Base-by-base conservation (phyloP, 2,888 invertebrate species). In the Celastrina argiolus region DNA sequence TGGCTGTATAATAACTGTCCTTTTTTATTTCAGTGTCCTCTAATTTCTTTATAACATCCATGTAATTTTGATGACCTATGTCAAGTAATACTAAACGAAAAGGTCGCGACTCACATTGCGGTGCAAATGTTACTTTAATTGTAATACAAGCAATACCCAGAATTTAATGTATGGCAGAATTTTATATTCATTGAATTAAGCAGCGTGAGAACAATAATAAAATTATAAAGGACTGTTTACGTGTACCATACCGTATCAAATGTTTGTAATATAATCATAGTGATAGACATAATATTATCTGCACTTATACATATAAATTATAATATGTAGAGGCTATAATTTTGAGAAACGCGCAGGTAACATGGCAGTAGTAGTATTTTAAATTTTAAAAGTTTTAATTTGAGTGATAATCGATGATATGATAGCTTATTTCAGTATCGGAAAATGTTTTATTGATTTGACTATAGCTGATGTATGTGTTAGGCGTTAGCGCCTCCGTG, bases 141-240 rank as follows among this genome's bases (percentile, higher is more conserved):
- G 36, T 36, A 61, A 22, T 22, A n/a, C n/a, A 39, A 61, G 39
- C 39, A 34, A 18, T 59, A 59, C 28, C 16, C 59, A 31, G 59
- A 59, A 59, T 59, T 26, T 61, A 61, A 61, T 39, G 36, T 61
- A 18, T 39, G 61, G 12, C 61, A 12, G 12, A 14, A 61, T 39
- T 61, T 34, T 16, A 59, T 59, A 59, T 34, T 61, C 39, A 61
- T 39, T 61, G 22, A 39, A 8, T 61, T 26, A 22, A 61, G 34
- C 16, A 61, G 36, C 61, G 61, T 61, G 61, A 39, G 61, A 61
- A 61, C 61, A 36, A 22, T 61, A 39, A 39, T 61, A 22, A 36
- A 61, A 39, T 39, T 18, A 61, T 39, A 39, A 61, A 61, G 61
- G 39, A 61, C 22, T 61, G 39, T 36, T 36, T 61, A 61, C 61